Percentiles rank a stretch among this genome's conserved stretches.
These are phyloP conservation scores for Odocoileus hemionus DNA, from an alignment of 2,113 vertebrate genomes.

Conservation along the genomic window DNA sequence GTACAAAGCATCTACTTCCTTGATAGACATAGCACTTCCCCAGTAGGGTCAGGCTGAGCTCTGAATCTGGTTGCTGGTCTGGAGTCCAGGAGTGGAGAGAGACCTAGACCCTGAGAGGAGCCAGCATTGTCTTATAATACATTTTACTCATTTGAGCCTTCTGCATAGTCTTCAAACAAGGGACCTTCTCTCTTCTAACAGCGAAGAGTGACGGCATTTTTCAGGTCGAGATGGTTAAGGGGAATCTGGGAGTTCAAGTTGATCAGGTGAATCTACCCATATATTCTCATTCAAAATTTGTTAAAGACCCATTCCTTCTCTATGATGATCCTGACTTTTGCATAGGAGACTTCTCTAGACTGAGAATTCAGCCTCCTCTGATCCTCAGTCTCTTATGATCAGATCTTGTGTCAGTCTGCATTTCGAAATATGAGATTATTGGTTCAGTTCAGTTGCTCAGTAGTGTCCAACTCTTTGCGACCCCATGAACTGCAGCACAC, in stretches of 20 bases:
- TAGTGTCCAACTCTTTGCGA: fast-evolving
- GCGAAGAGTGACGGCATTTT: background rate
- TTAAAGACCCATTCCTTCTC: background rate
- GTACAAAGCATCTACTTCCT: background rate
- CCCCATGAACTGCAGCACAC: too few relatives aligned
- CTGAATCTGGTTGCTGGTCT: background rate
- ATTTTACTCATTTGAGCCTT: background rate
- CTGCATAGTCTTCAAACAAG: background rate
- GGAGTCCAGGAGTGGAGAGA: background rate
- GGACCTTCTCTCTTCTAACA: background rate
- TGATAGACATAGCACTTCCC: background rate
- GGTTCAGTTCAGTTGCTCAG: background rate
- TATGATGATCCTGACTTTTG: background rate
- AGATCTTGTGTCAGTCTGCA: background rate
- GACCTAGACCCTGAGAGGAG: background rate
- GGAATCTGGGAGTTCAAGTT: background rate
- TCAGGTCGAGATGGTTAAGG: background rate
- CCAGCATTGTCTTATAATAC: background rate
- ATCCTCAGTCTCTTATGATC: background rate
- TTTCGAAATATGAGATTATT: background rate
- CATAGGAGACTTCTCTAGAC: background rate
- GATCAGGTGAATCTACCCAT: background rate
- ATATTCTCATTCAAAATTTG: background rate
- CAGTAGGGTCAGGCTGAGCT: background rate
- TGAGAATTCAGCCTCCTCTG: background rate